Base-by-base conservation (phyloP, 2,888 invertebrate species). In the Caenorhabditis virilis region DNA sequence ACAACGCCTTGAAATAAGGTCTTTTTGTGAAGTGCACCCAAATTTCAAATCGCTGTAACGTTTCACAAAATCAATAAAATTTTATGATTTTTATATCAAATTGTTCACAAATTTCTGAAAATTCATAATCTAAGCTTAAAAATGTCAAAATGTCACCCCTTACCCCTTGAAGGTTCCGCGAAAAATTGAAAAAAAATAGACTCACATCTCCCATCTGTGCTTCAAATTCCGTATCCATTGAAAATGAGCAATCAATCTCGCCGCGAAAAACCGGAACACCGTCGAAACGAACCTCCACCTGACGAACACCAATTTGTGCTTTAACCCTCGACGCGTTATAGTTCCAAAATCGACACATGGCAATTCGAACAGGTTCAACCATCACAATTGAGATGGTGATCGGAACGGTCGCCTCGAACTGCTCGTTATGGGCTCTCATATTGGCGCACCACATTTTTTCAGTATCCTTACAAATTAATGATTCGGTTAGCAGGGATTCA, bases 301-400 rank as follows among this genome's bases (percentile, higher is more conserved):
- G 87, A 75, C 88, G 88, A 6, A 89, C 90, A 45, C 92, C 91
- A 62, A 91, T 87, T 55, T 89, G 88, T 0, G 91, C 90, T 84
- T 91, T 90, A 75, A 91, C 91, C 62, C 91, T 87, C 1, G 91
- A 91, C 84, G 91, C 91, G 84, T 91, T 91, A 84, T 92, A 92
- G 84, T 92, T 92, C 91, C 27, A 50, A 25, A 50, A 36, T 22
- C 39, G 42, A 42, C 22, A 23, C 23, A 46, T 46, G 15, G 42
- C 42, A 13, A 43, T 58, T 41, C 75, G 79, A 79, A 74, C 78
- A 52, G 82, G 69, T 15, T 53, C 43, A 33, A 53, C 18, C 48
- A 61, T 13, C 22, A 54, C 43, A 23, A 59, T 33, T 2, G 5
- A 50, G 2, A 68, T 6, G 1, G 20, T 45, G 0, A 61, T 30